Conservation (phyloP, 1,140 invertebrate genomes). For the Platyscapa corneri region DNA sequence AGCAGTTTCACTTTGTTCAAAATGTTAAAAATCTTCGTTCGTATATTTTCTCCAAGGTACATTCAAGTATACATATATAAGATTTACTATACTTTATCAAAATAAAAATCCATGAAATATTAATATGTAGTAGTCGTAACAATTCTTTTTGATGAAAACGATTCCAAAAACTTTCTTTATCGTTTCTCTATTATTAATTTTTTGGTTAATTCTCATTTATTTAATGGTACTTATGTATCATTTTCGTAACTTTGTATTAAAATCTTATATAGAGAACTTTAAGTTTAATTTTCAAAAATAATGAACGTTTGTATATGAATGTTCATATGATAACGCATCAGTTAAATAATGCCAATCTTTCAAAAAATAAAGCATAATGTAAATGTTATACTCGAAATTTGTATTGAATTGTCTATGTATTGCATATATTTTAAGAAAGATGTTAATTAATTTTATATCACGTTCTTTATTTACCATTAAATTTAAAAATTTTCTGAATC, state of each 20-base stretch:
- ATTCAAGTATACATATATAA: neutral
- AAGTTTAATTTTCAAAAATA: conserved; percentile 20
- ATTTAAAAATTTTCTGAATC: too few species aligned
- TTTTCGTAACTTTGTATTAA: too few species aligned
- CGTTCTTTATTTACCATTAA: too few species aligned
- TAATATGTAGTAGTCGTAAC: neutral
- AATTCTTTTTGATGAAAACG: neutral
- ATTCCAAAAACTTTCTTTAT: conserved; percentile 12
- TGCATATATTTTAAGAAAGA: too few species aligned
- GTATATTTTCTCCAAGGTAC: neutral
- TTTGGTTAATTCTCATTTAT: too few species aligned
- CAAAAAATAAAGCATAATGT: conserved; percentile 6
- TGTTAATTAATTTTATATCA: neutral
- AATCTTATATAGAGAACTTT: too few species aligned
- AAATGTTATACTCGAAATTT: neutral
- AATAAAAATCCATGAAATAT: conserved; percentile 1
- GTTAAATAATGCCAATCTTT: neutral
- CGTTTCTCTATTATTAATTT: neutral
- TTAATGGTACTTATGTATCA: too few species aligned
- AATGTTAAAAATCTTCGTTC: conserved; percentile 22
- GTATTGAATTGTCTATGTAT: neutral
- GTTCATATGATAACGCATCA: conserved; percentile 10
- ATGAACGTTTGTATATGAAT: neutral
- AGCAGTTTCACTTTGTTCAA: neutral
- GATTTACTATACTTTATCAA: neutral